phyloP scores from a whole-genome alignment of 1,140 invertebrate genomes.

The Trichomalopsis sarcophagae region DNA sequence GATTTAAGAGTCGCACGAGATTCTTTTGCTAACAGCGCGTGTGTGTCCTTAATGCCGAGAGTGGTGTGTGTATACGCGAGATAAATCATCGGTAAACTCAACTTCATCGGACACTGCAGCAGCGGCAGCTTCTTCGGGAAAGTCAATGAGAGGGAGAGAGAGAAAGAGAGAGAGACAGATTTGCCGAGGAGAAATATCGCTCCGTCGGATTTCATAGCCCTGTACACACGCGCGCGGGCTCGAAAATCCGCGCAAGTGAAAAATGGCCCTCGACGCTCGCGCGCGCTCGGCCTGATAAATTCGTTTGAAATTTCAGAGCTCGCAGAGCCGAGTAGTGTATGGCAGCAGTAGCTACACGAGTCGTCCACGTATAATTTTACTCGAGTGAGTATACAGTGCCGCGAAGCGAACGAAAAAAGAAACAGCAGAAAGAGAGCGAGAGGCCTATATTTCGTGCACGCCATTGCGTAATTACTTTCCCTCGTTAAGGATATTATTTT shows the following conservation, averaged over 20 bases:
- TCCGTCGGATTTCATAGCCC: slow-evolving; percentile 33
- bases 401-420: slow-evolving; percentile 15
- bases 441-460: slow-evolving; percentile 64
- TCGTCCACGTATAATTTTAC: too few species aligned
- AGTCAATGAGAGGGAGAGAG: background rate
- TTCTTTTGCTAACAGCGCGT: slow-evolving; percentile 42
- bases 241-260: slow-evolving; percentile 1
- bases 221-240: slow-evolving; percentile 1
- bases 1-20: slow-evolving; percentile 61
- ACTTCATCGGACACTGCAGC: background rate
- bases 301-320: slow-evolving; percentile 8
- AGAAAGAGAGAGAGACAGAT: background rate
- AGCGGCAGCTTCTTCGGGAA: background rate
- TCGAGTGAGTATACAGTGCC: background rate
- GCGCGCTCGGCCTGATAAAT: background rate
- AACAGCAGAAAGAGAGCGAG: slow-evolving; percentile 21
- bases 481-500: slow-evolving; percentile 73
- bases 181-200: background rate
- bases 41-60: too few species aligned
- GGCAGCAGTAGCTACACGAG: too few species aligned
- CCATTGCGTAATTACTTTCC: slow-evolving; percentile 72
- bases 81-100: background rate
- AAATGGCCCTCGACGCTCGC: background rate
- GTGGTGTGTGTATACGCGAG: background rate
- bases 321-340: background rate